Percentiles rank a stretch among this genome's conserved stretches.
Evolutionary conservation across 2,888 invertebrate species (phyloP).

Genomic region (Tenthredo livida): DNA sequence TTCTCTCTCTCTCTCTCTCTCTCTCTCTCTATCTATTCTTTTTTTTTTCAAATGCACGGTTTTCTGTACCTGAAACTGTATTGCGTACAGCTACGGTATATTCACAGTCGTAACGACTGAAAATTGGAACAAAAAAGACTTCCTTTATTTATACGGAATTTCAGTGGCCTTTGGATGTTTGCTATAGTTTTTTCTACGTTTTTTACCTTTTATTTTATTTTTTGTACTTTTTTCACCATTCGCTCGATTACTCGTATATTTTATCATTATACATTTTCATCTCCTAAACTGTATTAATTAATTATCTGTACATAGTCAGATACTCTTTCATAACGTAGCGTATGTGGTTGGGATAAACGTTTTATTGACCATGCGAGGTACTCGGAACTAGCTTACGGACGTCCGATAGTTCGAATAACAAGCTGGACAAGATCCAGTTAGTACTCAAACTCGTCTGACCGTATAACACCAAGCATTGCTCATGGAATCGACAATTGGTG

Average conservation of each 20-base stretch:
- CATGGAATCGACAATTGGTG: conserved; percentile 33
- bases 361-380: not conserved
- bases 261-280: not conserved
- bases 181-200: not conserved
- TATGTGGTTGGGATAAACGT: conserved; percentile 6
- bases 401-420: conserved; percentile 26
- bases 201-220: not conserved
- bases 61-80: not conserved
- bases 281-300: not conserved
- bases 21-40: not conserved
- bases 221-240: not conserved
- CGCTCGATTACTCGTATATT: not conserved
- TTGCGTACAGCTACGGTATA: not conserved
- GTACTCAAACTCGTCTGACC: conserved; percentile 34
- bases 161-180: not conserved
- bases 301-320: not conserved
- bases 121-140: not conserved
- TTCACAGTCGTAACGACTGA: not conserved
- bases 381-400: conserved; percentile 18
- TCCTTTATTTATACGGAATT: conserved; percentile 7
- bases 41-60: not conserved
- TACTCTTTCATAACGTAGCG: too few species aligned
- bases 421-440: conserved; percentile 36
- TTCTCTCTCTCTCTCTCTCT: too few species aligned
- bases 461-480: conserved; percentile 18